Conservation (phyloP, 2,797 vertebrate genomes). For the Fistularia commersonii region DNA sequence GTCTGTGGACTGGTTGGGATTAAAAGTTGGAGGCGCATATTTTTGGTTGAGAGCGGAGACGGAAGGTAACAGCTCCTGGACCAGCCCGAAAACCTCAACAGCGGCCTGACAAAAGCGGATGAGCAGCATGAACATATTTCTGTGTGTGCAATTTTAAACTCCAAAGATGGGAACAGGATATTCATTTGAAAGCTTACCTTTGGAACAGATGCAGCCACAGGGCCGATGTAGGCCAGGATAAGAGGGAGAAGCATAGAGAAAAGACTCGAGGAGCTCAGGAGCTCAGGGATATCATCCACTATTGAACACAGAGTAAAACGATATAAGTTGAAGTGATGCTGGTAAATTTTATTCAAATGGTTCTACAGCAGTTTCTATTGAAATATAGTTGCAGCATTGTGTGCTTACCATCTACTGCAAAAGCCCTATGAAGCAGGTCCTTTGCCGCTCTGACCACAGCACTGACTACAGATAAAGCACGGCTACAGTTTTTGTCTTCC, state of each 20-base stretch:
- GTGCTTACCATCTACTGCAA: constrained; percentile 93
- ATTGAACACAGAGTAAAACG: constrained; percentile 30
- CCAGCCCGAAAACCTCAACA: constrained; percentile 96
- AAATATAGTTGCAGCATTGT: too few relatives aligned
- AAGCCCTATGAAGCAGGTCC: constrained; percentile 94
- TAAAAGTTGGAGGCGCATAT: constrained; percentile 95
- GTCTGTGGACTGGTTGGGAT: constrained; percentile 99
- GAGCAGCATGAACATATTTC: background rate
- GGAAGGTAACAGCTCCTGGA: constrained; percentile 93
- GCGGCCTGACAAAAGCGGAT: constrained; percentile 81
- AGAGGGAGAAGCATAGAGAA: constrained; percentile 98
- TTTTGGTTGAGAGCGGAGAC: constrained; percentile 98
- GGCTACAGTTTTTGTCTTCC: constrained; percentile 97
- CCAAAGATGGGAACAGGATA: background rate
- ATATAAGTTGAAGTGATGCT: background rate
- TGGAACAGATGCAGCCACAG: constrained; percentile 94
- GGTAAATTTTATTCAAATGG: background rate
- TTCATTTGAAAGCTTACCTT: constrained; percentile 76
- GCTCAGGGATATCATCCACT: constrained; percentile 98
- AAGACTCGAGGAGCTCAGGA: constrained; percentile 96
- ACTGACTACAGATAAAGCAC: constrained; percentile 94
- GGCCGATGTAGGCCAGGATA: constrained; percentile 96
- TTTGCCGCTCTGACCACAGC: constrained; percentile 95
- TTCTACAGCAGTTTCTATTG: background rate
- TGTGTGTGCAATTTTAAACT: too few relatives aligned